Evolutionary conservation across 1,140 invertebrate genomes (phyloP), one percentile per base, ranked within the genome.

Genomic region (Chrysomallon squamiferum): DNA sequence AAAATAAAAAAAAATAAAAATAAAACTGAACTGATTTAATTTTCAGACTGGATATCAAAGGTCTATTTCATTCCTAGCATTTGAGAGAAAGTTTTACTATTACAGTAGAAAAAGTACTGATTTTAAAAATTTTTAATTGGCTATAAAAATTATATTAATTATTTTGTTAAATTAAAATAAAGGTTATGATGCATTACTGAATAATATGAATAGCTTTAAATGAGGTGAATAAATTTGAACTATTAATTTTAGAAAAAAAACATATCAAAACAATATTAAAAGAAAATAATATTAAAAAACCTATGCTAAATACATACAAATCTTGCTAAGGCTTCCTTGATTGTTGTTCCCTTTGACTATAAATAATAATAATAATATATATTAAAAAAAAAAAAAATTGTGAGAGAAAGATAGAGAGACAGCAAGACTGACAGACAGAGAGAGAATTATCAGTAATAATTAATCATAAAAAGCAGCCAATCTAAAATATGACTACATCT

Each of bases 261-360:
- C 49, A 18, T 20, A 9, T 62, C 22, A 62, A 25, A 30, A 13
- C 4, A 29, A 22, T 20, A 22, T 22, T 29, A 13, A 49, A 33
- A 11, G n/a, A n/a, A n/a, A n/a, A n/a, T n/a, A n/a, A n/a, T n/a
- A n/a, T n/a, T n/a, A n/a, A n/a, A n/a, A n/a, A n/a, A n/a, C n/a
- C n/a, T n/a, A 30, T 32, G 2, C 13, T 32, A 11, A 32, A 22
- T 54, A 78, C 76, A 71, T 65, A 76, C 76, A 86, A 86, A 88
- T 78, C 86, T 86, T 56, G 81, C 80, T 5, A 88, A 69, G 9
- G 87, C 87, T 69, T 88, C 88, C 71, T 87, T 87, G 20, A 87
- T 79, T 9, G 84, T 78, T 15, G 85, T 86, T 65, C 77, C 90
- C 62, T 82, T 82, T 2, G 74, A 73, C 77, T 78, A 71, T 50